phyloP scores from a whole-genome alignment of 2,888 invertebrate species.

The Thysanoteuthis rhombus region DNA sequence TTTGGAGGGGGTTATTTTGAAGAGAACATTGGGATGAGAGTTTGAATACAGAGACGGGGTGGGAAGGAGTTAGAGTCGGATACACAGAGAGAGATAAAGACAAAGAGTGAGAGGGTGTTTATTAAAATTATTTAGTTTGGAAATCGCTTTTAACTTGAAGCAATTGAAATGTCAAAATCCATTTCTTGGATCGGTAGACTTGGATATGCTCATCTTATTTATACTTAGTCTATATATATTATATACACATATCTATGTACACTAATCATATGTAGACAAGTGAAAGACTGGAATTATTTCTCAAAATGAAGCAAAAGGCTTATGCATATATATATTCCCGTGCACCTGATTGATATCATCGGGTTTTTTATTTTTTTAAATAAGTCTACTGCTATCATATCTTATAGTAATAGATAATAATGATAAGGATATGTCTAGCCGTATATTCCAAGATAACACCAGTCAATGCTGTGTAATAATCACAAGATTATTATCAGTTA shows the following conservation, averaged over 20 bases:
- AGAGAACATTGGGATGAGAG: not conserved
- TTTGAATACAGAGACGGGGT: not conserved
- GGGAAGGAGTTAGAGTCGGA: not conserved
- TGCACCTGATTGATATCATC: too few species aligned
- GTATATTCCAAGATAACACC: not conserved
- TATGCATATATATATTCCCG: too few species aligned
- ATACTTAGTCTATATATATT: too few species aligned
- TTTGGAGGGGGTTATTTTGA: not conserved
- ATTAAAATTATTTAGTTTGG: conserved; percentile 12
- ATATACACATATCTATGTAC: too few species aligned
- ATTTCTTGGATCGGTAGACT: not conserved
- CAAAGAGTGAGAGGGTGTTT: not conserved
- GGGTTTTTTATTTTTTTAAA: not conserved
- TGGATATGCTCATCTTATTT: too few species aligned
- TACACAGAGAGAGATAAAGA: not conserved
- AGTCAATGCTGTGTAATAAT: not conserved
- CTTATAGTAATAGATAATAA: too few species aligned
- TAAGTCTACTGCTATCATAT: not conserved
- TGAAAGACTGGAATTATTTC: not conserved
- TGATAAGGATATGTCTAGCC: not conserved
- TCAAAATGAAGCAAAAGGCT: not conserved
- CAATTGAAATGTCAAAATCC: not conserved
- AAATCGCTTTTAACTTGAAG: not conserved
- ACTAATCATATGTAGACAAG: too few species aligned
- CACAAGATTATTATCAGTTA: not conserved